These are phyloP conservation scores for Andrena marginata DNA, from an alignment of 2,888 invertebrate species.

Conservation along the genomic window DNA sequence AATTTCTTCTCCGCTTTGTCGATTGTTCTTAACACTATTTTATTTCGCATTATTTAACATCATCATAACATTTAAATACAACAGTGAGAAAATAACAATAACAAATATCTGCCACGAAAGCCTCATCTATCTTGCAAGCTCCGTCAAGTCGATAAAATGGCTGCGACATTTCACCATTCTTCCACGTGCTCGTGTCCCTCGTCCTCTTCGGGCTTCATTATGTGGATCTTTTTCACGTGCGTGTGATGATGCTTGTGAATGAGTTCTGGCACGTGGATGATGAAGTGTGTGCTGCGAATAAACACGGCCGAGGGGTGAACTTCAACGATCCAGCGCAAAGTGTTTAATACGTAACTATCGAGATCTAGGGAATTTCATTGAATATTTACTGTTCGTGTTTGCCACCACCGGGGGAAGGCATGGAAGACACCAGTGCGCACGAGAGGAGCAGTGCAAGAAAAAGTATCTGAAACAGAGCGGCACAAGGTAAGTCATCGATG, in stretches of 20 bases:
- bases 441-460: conserved; percentile 60
- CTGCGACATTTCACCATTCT: conserved; percentile 41
- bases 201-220: conserved; percentile 40
- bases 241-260: conserved; percentile 81
- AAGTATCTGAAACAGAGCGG: conserved; percentile 62
- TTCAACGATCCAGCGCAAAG: not conserved
- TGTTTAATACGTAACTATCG: too few relatives aligned
- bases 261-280: conserved; percentile 79
- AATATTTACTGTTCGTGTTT: conserved; percentile 73
- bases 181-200: conserved; percentile 66
- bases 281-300: conserved; percentile 78
- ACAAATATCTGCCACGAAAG: not conserved
- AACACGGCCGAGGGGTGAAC: not conserved
- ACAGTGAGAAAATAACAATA: conserved; percentile 12
- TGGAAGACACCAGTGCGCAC: conserved; percentile 59
- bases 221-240: conserved; percentile 78
- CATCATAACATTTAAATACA: conserved; percentile 12
- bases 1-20: not conserved
- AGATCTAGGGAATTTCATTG: conserved; percentile 1
- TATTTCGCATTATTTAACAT: conserved; percentile 12
- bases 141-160: not conserved
- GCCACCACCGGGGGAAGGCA: conserved; percentile 64
- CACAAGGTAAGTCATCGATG: not conserved
- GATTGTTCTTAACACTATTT: conserved; percentile 4
- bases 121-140: not conserved